These are phyloP conservation scores for Pseudococcus viburni DNA, from an alignment of 2,888 invertebrate species.

Conservation along the genomic window DNA sequence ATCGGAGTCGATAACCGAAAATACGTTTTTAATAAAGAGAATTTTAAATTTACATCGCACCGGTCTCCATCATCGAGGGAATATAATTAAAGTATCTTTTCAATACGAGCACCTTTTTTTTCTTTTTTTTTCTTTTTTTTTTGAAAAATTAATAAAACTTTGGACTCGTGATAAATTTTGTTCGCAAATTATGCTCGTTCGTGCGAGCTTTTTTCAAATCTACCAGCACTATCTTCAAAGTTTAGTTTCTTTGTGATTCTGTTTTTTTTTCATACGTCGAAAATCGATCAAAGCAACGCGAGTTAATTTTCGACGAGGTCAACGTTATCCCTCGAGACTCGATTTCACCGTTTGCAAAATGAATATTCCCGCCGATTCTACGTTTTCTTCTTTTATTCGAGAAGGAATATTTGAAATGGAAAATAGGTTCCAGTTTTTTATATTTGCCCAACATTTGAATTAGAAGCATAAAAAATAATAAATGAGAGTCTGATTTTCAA, in stretches of 20 bases:
- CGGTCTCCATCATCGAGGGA: background rate
- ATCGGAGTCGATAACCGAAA: too few species aligned
- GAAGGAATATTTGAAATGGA: background rate
- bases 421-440: background rate
- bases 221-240: background rate
- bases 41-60: too few species aligned
- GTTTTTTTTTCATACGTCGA: background rate
- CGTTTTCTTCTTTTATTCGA: background rate
- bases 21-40: too few species aligned
- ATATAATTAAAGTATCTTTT: background rate
- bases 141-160: slow-evolving; percentile 4
- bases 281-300: slow-evolving; percentile 11
- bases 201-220: slow-evolving; percentile 2
- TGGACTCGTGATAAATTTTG: background rate
- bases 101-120: background rate
- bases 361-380: background rate
- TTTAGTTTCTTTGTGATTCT: background rate
- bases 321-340: background rate
- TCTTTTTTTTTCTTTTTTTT: background rate
- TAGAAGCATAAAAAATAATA: background rate
- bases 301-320: slow-evolving; percentile 25
- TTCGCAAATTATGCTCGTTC: slow-evolving; percentile 6
- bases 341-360: background rate
- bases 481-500: background rate
- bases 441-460: background rate